Base-by-base conservation (phyloP, 2,888 invertebrate species). In the Platypus cylindrus region DNA sequence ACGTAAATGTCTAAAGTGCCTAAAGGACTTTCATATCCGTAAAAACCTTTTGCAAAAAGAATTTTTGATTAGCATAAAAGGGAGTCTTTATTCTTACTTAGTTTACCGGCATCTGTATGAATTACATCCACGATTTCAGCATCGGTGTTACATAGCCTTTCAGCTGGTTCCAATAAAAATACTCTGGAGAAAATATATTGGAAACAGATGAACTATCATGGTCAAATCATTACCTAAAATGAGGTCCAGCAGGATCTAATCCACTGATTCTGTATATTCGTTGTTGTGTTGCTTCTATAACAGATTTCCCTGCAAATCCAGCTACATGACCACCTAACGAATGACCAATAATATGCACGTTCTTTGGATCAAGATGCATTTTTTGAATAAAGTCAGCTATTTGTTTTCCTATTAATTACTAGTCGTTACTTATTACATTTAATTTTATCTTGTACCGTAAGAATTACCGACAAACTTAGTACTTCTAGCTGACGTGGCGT, bases 1-100 rank as follows among this genome's bases (percentile, higher is more conserved):
- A 72, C 66, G 47, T 65, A 71, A 54, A 73, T 71, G 47, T 75
- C 74, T 0, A 63, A 62, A 39, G 71, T 70, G 15, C 68, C 73
- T 13, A 71, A 47, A 0, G 68, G 65, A 17, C 63, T 57, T 1
- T 62, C 65, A 1, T 67, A 66, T 2, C 69, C 51, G 37, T 52
- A 51, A 42, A 54, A 34, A 39, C 71, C 47, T 47, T n/a, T n/a
- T n/a, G n/a, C n/a, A n/a, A 25, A 17, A 42, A 41, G 3, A 15
- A 4, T 7, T 2, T 32, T 28, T 0, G 64, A 64, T 3, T 7
- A 20, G 7, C 20, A 20, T n/a, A n/a, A n/a, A 5, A 7, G 20
- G 20, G 9, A 7, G 9, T 20, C 4, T 18, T 17, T 7, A 27
- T 12, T 8, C 20, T 8, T 26, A 26, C n/a, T 4, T 17, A 14